Conservation (phyloP, 2,888 invertebrate genomes). For the Oxystoma pomonae region DNA sequence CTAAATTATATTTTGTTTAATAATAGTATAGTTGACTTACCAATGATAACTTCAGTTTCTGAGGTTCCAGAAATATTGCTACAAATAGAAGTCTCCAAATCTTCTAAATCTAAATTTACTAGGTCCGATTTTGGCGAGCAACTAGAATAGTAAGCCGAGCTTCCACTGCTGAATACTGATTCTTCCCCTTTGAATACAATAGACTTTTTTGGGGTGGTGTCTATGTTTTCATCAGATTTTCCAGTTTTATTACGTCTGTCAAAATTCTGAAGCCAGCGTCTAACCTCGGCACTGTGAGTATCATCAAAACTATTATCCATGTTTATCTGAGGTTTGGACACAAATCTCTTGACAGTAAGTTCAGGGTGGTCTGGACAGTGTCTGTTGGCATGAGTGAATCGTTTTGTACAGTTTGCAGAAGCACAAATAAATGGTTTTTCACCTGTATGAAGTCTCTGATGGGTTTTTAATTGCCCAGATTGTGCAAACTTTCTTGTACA, state of each 20-base stretch:
- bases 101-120: constrained; percentile 33
- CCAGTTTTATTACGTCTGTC: constrained; percentile 31
- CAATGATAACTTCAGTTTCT: constrained; percentile 26
- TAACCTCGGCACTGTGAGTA: constrained; percentile 45
- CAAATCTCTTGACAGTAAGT: constrained; percentile 48
- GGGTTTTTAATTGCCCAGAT: constrained; percentile 73
- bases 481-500: constrained; percentile 70
- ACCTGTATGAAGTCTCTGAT: constrained; percentile 71
- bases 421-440: constrained; percentile 72
- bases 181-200: constrained; percentile 32
- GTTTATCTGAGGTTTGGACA: constrained; percentile 30
- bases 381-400: constrained; percentile 73
- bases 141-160: constrained; percentile 31
- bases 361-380: constrained; percentile 70
- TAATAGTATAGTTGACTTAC: too few relatives aligned
- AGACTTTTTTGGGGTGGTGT: constrained; percentile 36
- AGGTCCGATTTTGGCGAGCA: constrained; percentile 31
- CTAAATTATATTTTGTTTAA: too few relatives aligned
- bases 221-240: constrained; percentile 29
- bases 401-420: constrained; percentile 54
- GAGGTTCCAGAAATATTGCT: constrained; percentile 29
- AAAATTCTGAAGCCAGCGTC: constrained; percentile 48
- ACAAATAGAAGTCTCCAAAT: constrained; percentile 31
- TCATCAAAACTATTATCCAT: constrained; percentile 45
- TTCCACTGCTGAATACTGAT: constrained; percentile 30